phyloP scores from a whole-genome alignment of 2,797 vertebrate species.

The Amblyopsis hoosieri region DNA sequence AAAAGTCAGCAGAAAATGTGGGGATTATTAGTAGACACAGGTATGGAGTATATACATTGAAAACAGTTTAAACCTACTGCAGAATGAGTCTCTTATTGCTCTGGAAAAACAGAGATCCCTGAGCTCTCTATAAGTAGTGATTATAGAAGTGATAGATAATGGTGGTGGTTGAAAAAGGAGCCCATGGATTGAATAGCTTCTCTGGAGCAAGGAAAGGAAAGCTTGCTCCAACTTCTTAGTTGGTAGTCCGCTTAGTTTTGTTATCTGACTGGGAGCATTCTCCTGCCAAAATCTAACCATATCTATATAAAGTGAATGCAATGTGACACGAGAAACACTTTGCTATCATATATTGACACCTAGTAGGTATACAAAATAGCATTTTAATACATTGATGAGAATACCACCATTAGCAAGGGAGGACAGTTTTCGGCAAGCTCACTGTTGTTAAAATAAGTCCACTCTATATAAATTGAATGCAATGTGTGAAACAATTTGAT shows the following conservation, averaged over 20 bases:
- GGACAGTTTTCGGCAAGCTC: no score
- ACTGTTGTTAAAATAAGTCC: no score
- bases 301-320: no score
- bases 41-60: conserved; percentile 44
- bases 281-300: not conserved
- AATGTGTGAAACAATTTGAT: no score
- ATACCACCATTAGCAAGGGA: no score
- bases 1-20: conserved; percentile 52
- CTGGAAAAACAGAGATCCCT: conserved; percentile 51
- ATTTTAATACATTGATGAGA: no score
- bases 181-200: conserved; percentile 52
- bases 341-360: no score
- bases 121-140: conserved; percentile 48
- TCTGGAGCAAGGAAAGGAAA: conserved; percentile 54
- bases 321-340: no score
- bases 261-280: conserved; percentile 45
- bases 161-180: conserved; percentile 66
- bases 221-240: conserved; percentile 50
- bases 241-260: conserved; percentile 44
- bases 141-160: conserved; percentile 48
- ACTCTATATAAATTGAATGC: no score
- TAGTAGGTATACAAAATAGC: no score
- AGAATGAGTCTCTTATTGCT: conserved; percentile 36
- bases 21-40: conserved; percentile 50
- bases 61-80: conserved; percentile 48